Conservation (phyloP, 2,888 invertebrate species). For the Caradrina clavipalpis region DNA sequence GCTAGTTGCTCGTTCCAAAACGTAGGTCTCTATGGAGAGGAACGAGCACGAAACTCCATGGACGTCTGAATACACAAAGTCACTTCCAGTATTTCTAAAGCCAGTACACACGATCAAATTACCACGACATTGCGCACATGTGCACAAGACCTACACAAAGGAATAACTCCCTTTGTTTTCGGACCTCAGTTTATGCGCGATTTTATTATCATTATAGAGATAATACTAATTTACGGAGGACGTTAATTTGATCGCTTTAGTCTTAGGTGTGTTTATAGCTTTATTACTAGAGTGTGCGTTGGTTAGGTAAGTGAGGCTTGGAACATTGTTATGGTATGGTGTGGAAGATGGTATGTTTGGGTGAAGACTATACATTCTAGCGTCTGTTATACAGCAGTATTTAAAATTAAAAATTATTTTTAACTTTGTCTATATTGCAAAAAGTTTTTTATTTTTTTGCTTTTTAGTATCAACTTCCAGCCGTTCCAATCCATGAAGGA, state of each 20-base stretch:
- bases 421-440: too few species aligned
- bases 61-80: not conserved
- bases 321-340: not conserved
- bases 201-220: slow-evolving; percentile 63
- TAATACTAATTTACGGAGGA: slow-evolving; percentile 53
- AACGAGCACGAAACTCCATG: too few species aligned
- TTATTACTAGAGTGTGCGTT: slow-evolving; percentile 11
- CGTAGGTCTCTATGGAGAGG: too few species aligned
- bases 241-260: slow-evolving; percentile 50
- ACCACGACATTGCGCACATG: slow-evolving; percentile 61
- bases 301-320: not conserved
- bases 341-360: too few species aligned
- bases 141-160: slow-evolving; percentile 61
- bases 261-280: slow-evolving; percentile 28
- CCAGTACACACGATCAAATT: slow-evolving; percentile 47
- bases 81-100: slow-evolving; percentile 33
- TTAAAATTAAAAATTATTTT: too few species aligned
- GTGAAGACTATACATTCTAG: too few species aligned
- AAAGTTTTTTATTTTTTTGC: too few species aligned
- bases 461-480: too few species aligned
- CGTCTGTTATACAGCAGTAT: too few species aligned
- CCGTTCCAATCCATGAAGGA: too few species aligned
- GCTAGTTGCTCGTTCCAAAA: too few species aligned
- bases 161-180: slow-evolving; percentile 60
- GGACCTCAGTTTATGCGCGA: slow-evolving; percentile 51